These are phyloP conservation scores for Phortica okadai DNA, from an alignment of 2,888 invertebrate genomes.

Conservation along the genomic window DNA sequence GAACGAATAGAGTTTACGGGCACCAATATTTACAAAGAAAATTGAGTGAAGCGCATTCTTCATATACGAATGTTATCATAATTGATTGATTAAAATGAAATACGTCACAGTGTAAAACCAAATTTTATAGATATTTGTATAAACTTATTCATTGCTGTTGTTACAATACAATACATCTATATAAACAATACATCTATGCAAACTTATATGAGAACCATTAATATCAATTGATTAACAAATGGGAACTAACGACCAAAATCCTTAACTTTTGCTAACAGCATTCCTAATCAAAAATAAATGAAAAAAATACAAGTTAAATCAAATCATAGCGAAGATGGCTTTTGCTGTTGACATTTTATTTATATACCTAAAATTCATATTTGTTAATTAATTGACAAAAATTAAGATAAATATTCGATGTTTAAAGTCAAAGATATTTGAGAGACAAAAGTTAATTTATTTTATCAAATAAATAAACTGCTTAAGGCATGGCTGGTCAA, in stretches of 20 bases:
- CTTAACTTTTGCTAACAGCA: conserved; percentile 47
- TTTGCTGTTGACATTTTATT: conserved; percentile 5
- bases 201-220: conserved; percentile 20
- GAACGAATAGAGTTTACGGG: conserved; percentile 29
- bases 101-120: background rate
- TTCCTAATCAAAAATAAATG: background rate
- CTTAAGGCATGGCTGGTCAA: background rate
- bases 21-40: conserved; percentile 37
- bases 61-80: background rate
- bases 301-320: background rate
- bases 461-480: background rate
- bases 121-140: background rate
- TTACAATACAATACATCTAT: background rate
- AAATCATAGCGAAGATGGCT: background rate
- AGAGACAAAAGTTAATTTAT: background rate
- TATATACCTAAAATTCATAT: background rate
- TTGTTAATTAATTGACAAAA: background rate
- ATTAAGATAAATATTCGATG: background rate
- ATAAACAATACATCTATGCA: background rate
- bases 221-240: conserved; percentile 34
- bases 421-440: background rate
- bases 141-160: background rate
- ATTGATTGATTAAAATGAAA: background rate
- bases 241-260: conserved; percentile 45
- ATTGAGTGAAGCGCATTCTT: background rate